A percentile compares a stretch with the other conserved stretches of the same genome.
Evolutionary conservation across 2,113 vertebrate species (phyloP).

Genomic region (Eclectus roratus): DNA sequence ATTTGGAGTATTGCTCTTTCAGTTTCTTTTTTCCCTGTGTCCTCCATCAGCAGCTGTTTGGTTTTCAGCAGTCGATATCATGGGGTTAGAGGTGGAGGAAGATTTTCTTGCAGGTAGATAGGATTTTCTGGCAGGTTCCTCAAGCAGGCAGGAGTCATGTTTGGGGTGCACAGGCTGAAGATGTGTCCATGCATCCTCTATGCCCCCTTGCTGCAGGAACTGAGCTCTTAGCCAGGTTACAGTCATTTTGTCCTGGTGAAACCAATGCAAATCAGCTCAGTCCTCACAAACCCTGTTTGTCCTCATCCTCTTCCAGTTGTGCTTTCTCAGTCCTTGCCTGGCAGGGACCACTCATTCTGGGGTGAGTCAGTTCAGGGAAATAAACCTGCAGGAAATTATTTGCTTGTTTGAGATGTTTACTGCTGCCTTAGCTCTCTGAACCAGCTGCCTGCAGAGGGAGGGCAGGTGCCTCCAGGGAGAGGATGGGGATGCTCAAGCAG

Average conservation of each 20-base stretch:
- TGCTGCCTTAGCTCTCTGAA: neutral
- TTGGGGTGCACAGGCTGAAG: neutral
- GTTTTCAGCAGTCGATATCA: neutral
- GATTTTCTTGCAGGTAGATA: neutral
- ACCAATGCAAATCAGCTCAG: neutral
- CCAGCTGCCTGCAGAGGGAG: neutral
- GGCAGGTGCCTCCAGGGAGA: neutral
- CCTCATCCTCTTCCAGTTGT: accelerated
- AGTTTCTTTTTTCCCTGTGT: neutral
- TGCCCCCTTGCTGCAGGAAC: accelerated
- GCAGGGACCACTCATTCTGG: neutral
- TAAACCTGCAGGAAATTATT: neutral
- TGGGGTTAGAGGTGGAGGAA: neutral
- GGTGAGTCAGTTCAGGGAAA: neutral
- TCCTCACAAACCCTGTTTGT: neutral
- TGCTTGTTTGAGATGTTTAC: neutral
- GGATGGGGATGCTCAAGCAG: neutral
- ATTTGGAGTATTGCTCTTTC: neutral
- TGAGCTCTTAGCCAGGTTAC: neutral
- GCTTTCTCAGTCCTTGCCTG: neutral
- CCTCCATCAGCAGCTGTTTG: neutral
- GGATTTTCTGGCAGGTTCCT: neutral
- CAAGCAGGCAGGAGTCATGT: neutral
- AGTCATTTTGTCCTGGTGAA: neutral
- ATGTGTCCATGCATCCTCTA: accelerated